phyloP scores from a whole-genome alignment of 2,113 vertebrate species.

The Anas platyrhynchos region DNA sequence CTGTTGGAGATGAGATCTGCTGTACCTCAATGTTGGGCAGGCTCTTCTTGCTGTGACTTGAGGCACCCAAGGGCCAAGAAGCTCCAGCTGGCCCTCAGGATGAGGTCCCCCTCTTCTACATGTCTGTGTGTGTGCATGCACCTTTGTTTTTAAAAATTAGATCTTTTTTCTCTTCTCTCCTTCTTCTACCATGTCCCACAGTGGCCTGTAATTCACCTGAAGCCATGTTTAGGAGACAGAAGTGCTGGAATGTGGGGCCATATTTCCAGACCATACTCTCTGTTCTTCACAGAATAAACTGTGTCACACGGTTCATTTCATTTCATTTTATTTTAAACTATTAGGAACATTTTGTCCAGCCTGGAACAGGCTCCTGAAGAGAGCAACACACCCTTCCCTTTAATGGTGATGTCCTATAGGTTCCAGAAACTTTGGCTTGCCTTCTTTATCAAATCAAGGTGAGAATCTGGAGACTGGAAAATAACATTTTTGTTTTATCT shows the following conservation, averaged over 20 bases:
- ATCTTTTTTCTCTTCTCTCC: not conserved
- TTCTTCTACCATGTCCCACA: not conserved
- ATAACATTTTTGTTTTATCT: not conserved
- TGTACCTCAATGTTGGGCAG: not conserved
- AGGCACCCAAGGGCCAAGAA: not conserved
- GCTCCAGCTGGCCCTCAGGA: not conserved
- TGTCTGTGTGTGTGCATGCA: rapidly evolving
- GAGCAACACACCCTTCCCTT: not conserved
- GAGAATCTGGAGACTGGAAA: not conserved
- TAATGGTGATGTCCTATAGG: not conserved
- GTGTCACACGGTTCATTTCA: not conserved
- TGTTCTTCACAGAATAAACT: not conserved
- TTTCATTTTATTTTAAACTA: slow-evolving; percentile 25
- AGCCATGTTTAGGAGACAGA: not conserved
- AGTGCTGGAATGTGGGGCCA: rapidly evolving
- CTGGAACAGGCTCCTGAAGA: not conserved
- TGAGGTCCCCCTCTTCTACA: rapidly evolving
- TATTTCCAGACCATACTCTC: too few relatives aligned
- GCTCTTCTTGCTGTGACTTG: rapidly evolving
- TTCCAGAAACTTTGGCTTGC: not conserved
- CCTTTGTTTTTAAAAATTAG: not conserved
- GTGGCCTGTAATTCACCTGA: not conserved
- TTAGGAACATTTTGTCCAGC: not conserved
- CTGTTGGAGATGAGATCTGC: not conserved
- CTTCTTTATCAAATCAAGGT: not conserved